A percentile compares a stretch with the other conserved stretches of the same genome.
These are phyloP conservation scores for Sinohyriopsis cumingii DNA, from an alignment of 2,888 invertebrate species.

Conservation along the genomic window DNA sequence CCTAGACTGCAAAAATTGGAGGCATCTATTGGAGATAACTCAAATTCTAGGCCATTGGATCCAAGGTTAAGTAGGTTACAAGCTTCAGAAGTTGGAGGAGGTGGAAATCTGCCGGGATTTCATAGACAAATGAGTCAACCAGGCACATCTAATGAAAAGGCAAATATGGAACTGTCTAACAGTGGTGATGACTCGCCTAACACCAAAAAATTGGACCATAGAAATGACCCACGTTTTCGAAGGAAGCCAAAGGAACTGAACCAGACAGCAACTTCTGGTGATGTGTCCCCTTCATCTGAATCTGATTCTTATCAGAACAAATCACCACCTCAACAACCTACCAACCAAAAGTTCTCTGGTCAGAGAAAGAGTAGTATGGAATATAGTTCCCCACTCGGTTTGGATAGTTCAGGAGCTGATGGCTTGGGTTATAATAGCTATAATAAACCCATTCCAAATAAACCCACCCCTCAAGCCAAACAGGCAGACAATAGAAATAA, in stretches of 20 bases:
- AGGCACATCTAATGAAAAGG: constrained; percentile 23
- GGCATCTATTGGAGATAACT: neutral
- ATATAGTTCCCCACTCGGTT: constrained; percentile 67
- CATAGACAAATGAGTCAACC: constrained; percentile 36
- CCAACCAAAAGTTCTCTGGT: constrained; percentile 16
- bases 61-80: constrained; percentile 16
- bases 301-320: no score
- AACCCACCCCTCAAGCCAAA: constrained; percentile 8
- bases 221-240: constrained; percentile 70
- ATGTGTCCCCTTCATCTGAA: constrained; percentile 2
- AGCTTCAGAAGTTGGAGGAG: constrained; percentile 12
- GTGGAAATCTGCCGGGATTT: constrained; percentile 9
- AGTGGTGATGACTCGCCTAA: constrained; percentile 15
- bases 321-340: constrained; percentile 6
- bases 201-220: constrained; percentile 60
- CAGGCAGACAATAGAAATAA: constrained; percentile 10
- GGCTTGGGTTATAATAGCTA: constrained; percentile 61
- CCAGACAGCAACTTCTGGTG: constrained; percentile 17
- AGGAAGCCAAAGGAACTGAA: constrained; percentile 39
- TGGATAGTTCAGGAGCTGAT: constrained; percentile 47
- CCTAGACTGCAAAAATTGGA: constrained; percentile 5
- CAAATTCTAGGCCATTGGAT: constrained; percentile 6
- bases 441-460: constrained; percentile 50
- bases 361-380: constrained; percentile 65
- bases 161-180: constrained; percentile 1